Evolutionary conservation across 2,113 vertebrate species (phyloP), one percentile per base, ranked within the genome.

Genomic region (Girardinichthys multiradiatus): DNA sequence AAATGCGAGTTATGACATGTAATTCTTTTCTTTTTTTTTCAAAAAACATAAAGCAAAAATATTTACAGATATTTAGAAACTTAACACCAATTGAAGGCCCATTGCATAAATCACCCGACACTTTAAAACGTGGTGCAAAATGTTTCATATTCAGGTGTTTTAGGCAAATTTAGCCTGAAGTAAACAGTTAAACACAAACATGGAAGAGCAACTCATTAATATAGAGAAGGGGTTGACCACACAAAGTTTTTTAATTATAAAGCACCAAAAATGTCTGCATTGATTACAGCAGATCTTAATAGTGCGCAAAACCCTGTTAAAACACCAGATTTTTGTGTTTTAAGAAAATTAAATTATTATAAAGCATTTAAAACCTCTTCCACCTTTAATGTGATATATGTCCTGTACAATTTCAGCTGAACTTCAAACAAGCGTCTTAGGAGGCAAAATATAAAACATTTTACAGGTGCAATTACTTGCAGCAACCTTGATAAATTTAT

Each of bases 1-100:
- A 94, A 93, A 94, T 94, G 93, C 60, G 78, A 93, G 92, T 94
- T 94, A 95, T 93, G 93, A 94, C 87, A 87, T 87, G 87, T 91
- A 1, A 54, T 54, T 54, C n/a, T 54, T 24, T 73, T 85, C 85
- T 86, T 78, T 87, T 90, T 80, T 66, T 10, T 48, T 31, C 70
- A 68, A 76, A 89, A 86, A 90, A 90, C 80, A 91, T 70, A 89
- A 90, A 81, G 63, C 80, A 92, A 86, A 83, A 81, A 14, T 19
- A 79, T 68, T 86, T 45, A 75, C 77, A 37, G 39, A 69, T 83
- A 85, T 72, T 39, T 60, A 81, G 51, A 54, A 71, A 54, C 60
- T 11, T 61, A 64, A 85, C 68, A 85, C 29, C 45, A 80, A 69
- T 12, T 77, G 28, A 17, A 31, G 77, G 69, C 80, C 83, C 66